Conservation (phyloP, 2,888 invertebrate genomes). For the Rhaphigaster nebulosa region DNA sequence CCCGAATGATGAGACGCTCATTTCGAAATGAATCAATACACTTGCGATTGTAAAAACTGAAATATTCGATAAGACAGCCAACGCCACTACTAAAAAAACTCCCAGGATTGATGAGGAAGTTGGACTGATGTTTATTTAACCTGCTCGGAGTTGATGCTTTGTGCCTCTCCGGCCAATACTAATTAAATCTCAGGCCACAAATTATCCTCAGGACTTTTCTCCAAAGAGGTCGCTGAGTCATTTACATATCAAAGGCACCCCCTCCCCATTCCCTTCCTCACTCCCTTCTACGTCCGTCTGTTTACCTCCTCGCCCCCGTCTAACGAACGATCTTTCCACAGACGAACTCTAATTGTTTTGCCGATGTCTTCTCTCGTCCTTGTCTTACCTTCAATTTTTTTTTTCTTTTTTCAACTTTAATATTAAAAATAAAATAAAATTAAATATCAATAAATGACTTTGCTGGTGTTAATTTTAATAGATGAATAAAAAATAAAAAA, state of each 20-base stretch:
- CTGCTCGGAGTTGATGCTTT: neutral
- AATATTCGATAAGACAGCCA: neutral
- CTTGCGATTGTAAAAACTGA: neutral
- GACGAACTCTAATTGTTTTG: neutral
- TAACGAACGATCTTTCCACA: neutral
- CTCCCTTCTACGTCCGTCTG: neutral
- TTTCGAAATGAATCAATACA: neutral
- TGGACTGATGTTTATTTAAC: slow-evolving; percentile 17
- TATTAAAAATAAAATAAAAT: too few species aligned
- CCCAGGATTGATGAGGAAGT: neutral
- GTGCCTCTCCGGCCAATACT: slow-evolving; percentile 17
- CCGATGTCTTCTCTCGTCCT: neutral
- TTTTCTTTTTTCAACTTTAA: neutral
- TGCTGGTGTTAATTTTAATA: too few species aligned
- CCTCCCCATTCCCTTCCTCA: neutral
- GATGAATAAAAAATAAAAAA: too few species aligned
- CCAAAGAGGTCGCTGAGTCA: slow-evolving; percentile 4
- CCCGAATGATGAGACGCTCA: neutral
- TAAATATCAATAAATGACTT: too few species aligned
- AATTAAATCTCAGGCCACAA: slow-evolving; percentile 47
- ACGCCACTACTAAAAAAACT: neutral
- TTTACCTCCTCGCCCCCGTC: neutral
- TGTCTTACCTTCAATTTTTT: neutral
- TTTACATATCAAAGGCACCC: slow-evolving; percentile 23
- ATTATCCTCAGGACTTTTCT: slow-evolving; percentile 49